Evolutionary conservation across 2,113 vertebrate species (phyloP).

Genomic region (Lagopus leucura): DNA sequence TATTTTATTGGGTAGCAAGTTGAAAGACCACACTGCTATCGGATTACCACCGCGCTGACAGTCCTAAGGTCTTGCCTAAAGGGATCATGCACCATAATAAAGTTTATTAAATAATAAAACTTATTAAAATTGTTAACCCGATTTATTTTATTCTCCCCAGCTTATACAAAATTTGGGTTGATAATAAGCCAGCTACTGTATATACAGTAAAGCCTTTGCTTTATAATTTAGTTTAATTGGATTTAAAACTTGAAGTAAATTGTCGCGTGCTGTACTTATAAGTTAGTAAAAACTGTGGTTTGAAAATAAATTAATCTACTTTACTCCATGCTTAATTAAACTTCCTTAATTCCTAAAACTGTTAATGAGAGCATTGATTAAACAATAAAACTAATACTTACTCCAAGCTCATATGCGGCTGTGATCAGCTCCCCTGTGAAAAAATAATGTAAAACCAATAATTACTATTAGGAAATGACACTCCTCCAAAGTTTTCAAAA

Average conservation of each 20-base stretch:
- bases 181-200: constrained; percentile 99
- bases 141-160: constrained; percentile 99
- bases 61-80: constrained; percentile 97
- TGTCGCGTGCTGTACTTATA: constrained; percentile 99
- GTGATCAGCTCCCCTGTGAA: constrained; percentile 99
- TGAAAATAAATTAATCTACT: constrained; percentile 99
- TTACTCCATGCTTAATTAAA: constrained; percentile 99
- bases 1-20: constrained; percentile 74
- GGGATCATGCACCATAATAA: constrained; percentile 99
- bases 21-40: constrained; percentile 93
- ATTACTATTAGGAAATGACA: constrained; percentile 99
- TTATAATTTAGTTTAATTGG: constrained; percentile 99
- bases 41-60: constrained; percentile 97
- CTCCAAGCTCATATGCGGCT: constrained; percentile 99
- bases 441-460: constrained; percentile 99
- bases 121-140: constrained; percentile 99
- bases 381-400: constrained; percentile 99
- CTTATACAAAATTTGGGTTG: constrained; percentile 98
- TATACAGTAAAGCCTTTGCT: constrained; percentile 98
- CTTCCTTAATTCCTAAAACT: constrained; percentile 99
- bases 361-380: constrained; percentile 99
- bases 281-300: constrained; percentile 99
- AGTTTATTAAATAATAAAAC: constrained; percentile 99
- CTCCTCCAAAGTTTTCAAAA: constrained; percentile 99
- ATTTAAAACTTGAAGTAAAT: constrained; percentile 99